Conservation (phyloP, 2,113 vertebrate species). For the Muscicapa adusta region DNA sequence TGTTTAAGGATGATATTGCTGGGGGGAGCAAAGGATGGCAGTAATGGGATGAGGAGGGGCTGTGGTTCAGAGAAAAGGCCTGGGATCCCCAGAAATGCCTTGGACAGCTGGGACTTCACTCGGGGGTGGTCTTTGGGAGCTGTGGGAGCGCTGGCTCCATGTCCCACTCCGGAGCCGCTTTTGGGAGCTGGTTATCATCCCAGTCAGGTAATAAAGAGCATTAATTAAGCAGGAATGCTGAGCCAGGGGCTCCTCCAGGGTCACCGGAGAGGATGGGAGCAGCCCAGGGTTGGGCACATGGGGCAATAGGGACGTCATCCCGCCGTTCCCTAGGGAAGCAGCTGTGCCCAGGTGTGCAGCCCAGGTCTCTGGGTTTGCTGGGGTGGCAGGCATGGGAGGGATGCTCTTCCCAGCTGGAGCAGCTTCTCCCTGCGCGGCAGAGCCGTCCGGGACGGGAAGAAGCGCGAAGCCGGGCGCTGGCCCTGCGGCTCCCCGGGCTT, state of each 20-base stretch:
- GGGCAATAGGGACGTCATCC: fast-evolving
- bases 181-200: constrained; percentile 66
- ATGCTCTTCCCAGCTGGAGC: not conserved
- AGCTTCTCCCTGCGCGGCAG: not conserved
- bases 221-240: constrained; percentile 64
- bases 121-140: constrained; percentile 43
- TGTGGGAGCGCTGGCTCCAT: not conserved
- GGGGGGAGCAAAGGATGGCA: not conserved
- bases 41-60: not conserved
- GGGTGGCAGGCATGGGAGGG: not conserved
- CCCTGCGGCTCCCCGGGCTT: not conserved
- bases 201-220: constrained; percentile 72
- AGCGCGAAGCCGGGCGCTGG: not conserved
- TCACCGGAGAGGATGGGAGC: fast-evolving
- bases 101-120: not conserved
- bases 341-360: not conserved
- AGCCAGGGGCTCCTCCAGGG: not conserved
- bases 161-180: not conserved
- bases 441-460: not conserved
- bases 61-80: not conserved
- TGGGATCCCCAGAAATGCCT: not conserved
- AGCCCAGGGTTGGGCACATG: not conserved
- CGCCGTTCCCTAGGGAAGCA: fast-evolving
- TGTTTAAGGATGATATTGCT: not conserved
- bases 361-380: not conserved